Base-by-base conservation (phyloP, 2,797 vertebrate species). In the Brachyrhaphis roseni region DNA sequence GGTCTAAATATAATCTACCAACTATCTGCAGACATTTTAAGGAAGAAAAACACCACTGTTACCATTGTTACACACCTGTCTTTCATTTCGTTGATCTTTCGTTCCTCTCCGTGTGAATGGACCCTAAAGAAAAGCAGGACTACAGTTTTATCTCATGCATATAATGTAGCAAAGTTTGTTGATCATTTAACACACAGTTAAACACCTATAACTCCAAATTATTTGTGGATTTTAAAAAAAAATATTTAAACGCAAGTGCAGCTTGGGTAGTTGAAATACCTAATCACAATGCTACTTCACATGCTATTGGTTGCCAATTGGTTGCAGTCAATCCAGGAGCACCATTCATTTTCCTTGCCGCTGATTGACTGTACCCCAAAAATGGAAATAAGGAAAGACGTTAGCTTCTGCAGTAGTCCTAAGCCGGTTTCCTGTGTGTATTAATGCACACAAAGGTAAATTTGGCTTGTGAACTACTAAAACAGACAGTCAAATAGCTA, bases 1-100 rank as follows among this genome's bases (percentile, higher is more conserved):
- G 71, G 20, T 47, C 49, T 28, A 57, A 6, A 7, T 0, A 15
- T 39, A 53, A 13, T 23, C 31, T 43, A n/a, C 6, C 15, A 34
- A 15, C 5, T 46, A 8, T 36, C 70, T 62, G 8, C 64, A 75
- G 74, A 45, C 31, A 49, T 71, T 36, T 11, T 34, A 18, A 59
- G 8, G 5, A 66, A 31, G 45, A 5, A 18, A 78, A 66, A n/a
- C 23, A 6, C 41, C 12, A 31, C 70, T 4, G 59, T 10, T 80
- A 20, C n/a, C 36, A 12, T 70, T 2, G 79, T 5, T 79, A 47
- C 88, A 90, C 74, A 99, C 98, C 97, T 98, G 97, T 95, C 98
- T 96, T 86, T 99, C 98, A 85, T 99, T 99, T 78, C 94, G 95
- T 77, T 97, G 95, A 57, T 96, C 95, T 92, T 88, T 93, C 68